Evolutionary conservation across 1,140 invertebrate genomes (phyloP).

Genomic region (Drosophila lowei): DNA sequence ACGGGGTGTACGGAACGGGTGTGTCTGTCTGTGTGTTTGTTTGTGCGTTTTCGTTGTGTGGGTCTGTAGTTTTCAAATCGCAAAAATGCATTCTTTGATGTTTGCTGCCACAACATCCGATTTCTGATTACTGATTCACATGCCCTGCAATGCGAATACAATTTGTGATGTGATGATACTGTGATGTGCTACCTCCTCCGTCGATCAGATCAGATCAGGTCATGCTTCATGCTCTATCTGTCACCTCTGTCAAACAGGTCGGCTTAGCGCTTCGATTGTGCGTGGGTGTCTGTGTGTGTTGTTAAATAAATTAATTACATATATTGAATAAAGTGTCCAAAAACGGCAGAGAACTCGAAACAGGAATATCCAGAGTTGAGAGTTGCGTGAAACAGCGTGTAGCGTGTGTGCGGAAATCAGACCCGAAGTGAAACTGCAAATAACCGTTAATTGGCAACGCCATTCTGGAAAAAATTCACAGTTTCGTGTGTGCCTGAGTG

Average conservation of each 20-base stretch:
- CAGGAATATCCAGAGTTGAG: no score
- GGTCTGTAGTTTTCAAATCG: slow-evolving; percentile 53
- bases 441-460: slow-evolving; percentile 18
- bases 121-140: slow-evolving; percentile 15
- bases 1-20: neutral
- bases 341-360: slow-evolving; percentile 19
- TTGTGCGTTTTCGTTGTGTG: slow-evolving; percentile 57
- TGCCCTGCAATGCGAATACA: no score
- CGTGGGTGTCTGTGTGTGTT: slow-evolving; percentile 33
- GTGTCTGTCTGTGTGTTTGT: slow-evolving; percentile 39
- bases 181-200: no score
- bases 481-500: neutral
- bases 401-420: slow-evolving; percentile 17
- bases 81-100: slow-evolving; percentile 56
- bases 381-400: no score
- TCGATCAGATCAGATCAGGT: no score
- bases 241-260: neutral
- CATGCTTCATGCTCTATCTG: neutral
- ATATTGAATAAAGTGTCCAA: slow-evolving; percentile 23
- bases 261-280: neutral
- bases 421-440: slow-evolving; percentile 37
- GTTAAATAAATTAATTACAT: slow-evolving; percentile 5
- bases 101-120: slow-evolving; percentile 25
- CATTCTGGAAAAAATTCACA: slow-evolving; percentile 20
- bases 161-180: no score